A percentile compares a stretch with the other conserved stretches of the same genome.
Conservation (phyloP, 1,140 invertebrate genomes). For the Eufriesea mexicana region DNA sequence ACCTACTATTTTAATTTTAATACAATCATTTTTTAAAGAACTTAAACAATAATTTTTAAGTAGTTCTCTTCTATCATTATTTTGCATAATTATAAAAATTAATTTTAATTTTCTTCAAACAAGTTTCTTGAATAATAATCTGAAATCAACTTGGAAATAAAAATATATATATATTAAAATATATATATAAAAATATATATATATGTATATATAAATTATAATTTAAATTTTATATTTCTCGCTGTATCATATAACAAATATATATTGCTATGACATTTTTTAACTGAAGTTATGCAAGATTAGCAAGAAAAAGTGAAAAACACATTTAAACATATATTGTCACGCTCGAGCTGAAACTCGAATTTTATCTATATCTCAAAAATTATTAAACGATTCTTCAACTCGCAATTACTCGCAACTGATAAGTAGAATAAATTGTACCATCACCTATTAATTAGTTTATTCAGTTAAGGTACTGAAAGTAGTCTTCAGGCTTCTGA, state of each 20-base stretch:
- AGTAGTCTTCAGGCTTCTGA: too few relatives aligned
- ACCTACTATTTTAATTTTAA: conserved; percentile 46
- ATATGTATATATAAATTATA: not conserved
- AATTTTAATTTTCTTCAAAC: not conserved
- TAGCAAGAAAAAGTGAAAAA: not conserved
- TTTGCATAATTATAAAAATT: not conserved
- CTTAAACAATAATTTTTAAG: not conserved
- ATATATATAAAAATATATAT: not conserved
- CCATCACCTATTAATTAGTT: too few relatives aligned
- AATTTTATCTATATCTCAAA: not conserved
- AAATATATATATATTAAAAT: too few relatives aligned
- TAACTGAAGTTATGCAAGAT: not conserved
- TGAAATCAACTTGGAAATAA: not conserved
- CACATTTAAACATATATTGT: not conserved
- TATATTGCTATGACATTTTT: not conserved
- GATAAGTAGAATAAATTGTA: too few relatives aligned
- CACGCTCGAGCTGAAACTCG: not conserved
- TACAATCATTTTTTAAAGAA: not conserved
- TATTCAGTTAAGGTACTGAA: too few relatives aligned
- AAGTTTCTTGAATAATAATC: not conserved
- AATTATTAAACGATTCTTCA: too few relatives aligned
- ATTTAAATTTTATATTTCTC: not conserved
- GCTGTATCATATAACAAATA: not conserved
- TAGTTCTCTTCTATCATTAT: not conserved
- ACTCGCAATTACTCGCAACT: too few relatives aligned